Evolutionary conservation across 1,140 invertebrate species (phyloP), one percentile per base, ranked within the genome.

Genomic region (Theocolax elegans): DNA sequence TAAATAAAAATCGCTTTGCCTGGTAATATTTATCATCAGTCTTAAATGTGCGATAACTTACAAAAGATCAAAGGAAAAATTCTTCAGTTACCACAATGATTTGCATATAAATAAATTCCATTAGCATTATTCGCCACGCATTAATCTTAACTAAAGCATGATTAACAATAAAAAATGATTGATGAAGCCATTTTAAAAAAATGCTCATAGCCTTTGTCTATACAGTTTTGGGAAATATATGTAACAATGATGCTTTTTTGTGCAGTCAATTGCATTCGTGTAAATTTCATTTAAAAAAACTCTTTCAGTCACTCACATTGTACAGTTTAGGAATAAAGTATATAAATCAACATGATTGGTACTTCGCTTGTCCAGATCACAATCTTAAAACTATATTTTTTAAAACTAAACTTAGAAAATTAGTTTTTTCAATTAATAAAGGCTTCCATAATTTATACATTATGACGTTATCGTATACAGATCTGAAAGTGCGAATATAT

Each of bases 1-100:
- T 25, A 60, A 68, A 60, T 60, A 68, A 68, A 60, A 60, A 51
- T 53, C 31, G 44, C 56, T 60, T 40, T 51, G 42, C 46, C 46
- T 66, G 56, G 56, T 68, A 68, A 23, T n/a, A n/a, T 60, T 51
- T 19, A 60, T 49, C 35, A 29, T 68, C 66, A 68, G 66, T 68
- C 66, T 68, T n/a, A 51, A 51, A 60, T 68, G 29, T n/a, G n/a
- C n/a, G n/a, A n/a, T n/a, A n/a, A n/a, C n/a, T n/a, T 29, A 31
- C 9, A 8, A 7, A 54, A 29, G 7, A 54, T 40, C 35, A 15
- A 58, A 58, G 54, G 1, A 58, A 58, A 49, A 29, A 19, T 4
- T 38, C 13, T 59, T 25, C 53, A 13, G 38, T 56, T n/a, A 3
- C 21, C 38, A 17, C 31, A 17, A 29, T 19, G 7, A 29, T 46